phyloP scores from a whole-genome alignment of 2,888 invertebrate genomes.

The Acanthosepion pharaonis region DNA sequence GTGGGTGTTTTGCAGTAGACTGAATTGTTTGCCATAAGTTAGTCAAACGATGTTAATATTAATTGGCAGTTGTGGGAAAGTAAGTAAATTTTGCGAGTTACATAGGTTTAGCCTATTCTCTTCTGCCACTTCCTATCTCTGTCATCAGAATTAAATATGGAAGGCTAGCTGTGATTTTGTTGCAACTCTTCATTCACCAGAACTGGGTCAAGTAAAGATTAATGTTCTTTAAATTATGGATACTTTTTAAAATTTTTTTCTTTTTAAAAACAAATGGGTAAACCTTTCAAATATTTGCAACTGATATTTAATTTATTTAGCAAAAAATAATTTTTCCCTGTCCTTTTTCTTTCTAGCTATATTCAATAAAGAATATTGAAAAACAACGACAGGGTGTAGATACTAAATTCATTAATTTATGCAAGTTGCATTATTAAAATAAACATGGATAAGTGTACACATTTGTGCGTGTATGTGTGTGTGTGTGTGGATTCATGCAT shows the following conservation, averaged over 20 bases:
- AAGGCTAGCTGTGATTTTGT: neutral
- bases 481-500: too few relatives aligned
- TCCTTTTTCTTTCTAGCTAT: neutral
- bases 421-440: neutral
- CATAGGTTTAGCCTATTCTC: neutral
- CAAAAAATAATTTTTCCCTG: neutral
- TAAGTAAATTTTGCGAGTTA: too few relatives aligned
- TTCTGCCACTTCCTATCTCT: neutral
- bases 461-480: too few relatives aligned
- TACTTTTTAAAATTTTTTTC: neutral
- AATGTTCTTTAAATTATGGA: neutral
- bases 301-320: neutral
- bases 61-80: neutral
- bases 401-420: constrained; percentile 7
- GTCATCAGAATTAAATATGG: neutral
- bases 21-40: neutral
- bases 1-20: constrained; percentile 2
- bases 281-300: neutral
- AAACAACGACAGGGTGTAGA: neutral
- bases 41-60: neutral
- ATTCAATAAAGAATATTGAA: too few relatives aligned
- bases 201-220: constrained; percentile 33
- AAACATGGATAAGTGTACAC: neutral
- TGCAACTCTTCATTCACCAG: neutral
- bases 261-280: neutral